phyloP scores from a whole-genome alignment of 2,113 vertebrate genomes.

The rat (Rattus norvegicus) region DNA sequence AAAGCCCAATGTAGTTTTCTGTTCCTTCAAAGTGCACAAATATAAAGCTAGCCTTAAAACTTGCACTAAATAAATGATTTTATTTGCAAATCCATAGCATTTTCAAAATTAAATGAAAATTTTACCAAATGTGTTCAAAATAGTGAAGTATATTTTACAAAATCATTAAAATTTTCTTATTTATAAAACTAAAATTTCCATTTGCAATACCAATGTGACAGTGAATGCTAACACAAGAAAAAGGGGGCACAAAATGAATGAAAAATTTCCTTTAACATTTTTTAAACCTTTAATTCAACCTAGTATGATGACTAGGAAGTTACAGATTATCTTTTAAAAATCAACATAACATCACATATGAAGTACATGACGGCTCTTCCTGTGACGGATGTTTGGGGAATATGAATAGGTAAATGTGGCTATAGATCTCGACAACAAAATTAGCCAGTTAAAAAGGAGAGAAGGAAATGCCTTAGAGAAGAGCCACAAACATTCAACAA shows the following conservation, averaged over 20 bases:
- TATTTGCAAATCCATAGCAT: conserved; percentile 29
- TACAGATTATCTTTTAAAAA: neutral
- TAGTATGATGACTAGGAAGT: neutral
- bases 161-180: neutral
- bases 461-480: neutral
- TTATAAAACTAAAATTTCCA: neutral
- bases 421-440: neutral
- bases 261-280: too few species aligned
- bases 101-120: conserved; percentile 21
- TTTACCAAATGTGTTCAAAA: neutral
- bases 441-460: neutral
- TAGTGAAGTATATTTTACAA: neutral
- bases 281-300: too few species aligned
- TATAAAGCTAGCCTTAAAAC: conserved; percentile 10
- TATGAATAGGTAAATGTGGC: neutral
- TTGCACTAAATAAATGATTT: neutral
- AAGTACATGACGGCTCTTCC: too few species aligned
- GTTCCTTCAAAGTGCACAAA: conserved; percentile 13
- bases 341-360: neutral
- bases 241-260: neutral
- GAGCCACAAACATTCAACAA: neutral
- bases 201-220: neutral
- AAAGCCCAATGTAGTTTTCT: conserved; percentile 6
- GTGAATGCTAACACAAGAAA: neutral
- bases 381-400: neutral